Evolutionary conservation across 2,797 vertebrate species (phyloP).

Genomic region (Rhinogobio ventralis): DNA sequence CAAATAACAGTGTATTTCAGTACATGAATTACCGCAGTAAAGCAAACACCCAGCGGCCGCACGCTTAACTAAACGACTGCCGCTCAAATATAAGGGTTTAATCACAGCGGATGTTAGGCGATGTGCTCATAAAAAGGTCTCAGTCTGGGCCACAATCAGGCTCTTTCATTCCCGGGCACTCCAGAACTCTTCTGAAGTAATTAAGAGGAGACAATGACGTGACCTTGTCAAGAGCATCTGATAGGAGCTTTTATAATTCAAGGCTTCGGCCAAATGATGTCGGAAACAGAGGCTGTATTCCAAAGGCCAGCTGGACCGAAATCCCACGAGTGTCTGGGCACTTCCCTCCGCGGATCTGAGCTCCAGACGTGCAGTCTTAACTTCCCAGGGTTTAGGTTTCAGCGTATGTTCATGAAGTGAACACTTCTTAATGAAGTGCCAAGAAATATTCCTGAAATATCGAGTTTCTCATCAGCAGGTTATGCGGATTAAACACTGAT

Average conservation of each 20-base stretch:
- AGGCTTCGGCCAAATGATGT: not conserved
- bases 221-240: slow-evolving; percentile 33
- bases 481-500: not conserved
- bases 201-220: slow-evolving; percentile 18
- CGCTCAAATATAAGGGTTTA: not conserved
- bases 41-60: not conserved
- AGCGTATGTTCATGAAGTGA: too few relatives aligned
- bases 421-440: not conserved
- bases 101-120: not conserved
- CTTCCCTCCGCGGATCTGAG: not conserved
- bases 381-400: not conserved
- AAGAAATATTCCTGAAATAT: not conserved
- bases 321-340: not conserved
- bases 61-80: not conserved
- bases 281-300: not conserved
- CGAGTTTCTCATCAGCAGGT: not conserved
- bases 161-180: slow-evolving; percentile 3
- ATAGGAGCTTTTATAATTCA: slow-evolving; percentile 23
- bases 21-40: not conserved
- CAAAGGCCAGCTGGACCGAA: not conserved
- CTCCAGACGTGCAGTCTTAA: not conserved
- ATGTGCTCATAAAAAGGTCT: not conserved
- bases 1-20: not conserved
- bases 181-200: slow-evolving; percentile 21
- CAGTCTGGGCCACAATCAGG: not conserved